Conservation (phyloP, 2,797 vertebrate species). For the Petrocephalus schoutedeni region DNA sequence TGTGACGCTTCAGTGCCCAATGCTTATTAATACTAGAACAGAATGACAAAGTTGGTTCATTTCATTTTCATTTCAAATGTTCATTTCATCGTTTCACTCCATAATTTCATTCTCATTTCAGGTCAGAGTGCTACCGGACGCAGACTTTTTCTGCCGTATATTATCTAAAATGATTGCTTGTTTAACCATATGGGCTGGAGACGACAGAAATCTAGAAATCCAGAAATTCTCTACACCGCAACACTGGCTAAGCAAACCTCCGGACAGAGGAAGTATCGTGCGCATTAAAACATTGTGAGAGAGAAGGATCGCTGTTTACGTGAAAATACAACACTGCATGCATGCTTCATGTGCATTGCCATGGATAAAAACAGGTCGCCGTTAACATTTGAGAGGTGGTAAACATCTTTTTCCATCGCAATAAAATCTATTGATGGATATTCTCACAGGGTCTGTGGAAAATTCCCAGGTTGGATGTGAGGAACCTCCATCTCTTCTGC, state of each 20-base stretch:
- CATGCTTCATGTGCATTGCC: background rate
- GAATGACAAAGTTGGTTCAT: background rate
- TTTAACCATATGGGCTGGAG: background rate
- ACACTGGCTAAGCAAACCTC: background rate
- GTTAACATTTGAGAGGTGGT: background rate
- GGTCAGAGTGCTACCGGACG: background rate
- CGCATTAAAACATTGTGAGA: background rate
- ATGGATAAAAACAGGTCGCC: background rate
- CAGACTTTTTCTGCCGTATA: background rate
- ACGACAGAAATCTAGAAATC: background rate
- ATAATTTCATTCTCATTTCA: background rate
- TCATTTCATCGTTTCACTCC: background rate
- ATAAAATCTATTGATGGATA: background rate
- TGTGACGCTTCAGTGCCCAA: background rate
- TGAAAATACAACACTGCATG: background rate
- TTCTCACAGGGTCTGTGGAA: background rate
- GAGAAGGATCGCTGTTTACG: background rate
- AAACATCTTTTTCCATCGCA: background rate
- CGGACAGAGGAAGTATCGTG: background rate
- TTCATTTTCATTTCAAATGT: background rate
- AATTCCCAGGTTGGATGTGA: background rate
- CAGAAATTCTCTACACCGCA: background rate
- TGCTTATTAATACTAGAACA: background rate
- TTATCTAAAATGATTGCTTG: background rate
- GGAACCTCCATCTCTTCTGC: constrained; percentile 23